phyloP scores from a whole-genome alignment of 2,888 invertebrate species.

The Anthophora plumipes region DNA sequence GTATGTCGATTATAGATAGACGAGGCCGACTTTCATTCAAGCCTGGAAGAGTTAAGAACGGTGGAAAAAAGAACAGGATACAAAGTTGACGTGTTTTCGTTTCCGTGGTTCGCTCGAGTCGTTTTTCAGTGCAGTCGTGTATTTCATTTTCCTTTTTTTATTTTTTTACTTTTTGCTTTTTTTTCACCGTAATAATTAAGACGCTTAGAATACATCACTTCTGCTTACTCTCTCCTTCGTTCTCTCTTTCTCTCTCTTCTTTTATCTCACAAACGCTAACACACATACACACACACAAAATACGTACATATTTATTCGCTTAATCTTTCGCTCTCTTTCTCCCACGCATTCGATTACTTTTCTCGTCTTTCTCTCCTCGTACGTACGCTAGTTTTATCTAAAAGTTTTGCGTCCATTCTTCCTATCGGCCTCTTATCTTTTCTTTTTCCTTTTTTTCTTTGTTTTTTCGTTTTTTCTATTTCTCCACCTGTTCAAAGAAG shows the following conservation, averaged over 20 bases:
- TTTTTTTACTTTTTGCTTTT: slow-evolving; percentile 19
- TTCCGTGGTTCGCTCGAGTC: slow-evolving; percentile 63
- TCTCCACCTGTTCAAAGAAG: slow-evolving; percentile 7
- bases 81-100: slow-evolving; percentile 21
- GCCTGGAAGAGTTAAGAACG: slow-evolving; percentile 36
- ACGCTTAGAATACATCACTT: slow-evolving; percentile 61
- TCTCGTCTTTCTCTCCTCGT: neutral
- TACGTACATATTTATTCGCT: neutral
- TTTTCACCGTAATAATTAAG: slow-evolving; percentile 63
- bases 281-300: no score
- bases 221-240: slow-evolving; percentile 20
- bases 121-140: slow-evolving; percentile 60
- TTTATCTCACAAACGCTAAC: neutral
- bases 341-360: slow-evolving; percentile 5
- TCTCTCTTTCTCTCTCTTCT: neutral
- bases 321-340: neutral
- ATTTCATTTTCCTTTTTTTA: slow-evolving; percentile 17
- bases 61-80: slow-evolving; percentile 21
- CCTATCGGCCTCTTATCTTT: neutral
- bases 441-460: neutral
- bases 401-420: slow-evolving; percentile 30
- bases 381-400: slow-evolving; percentile 49
- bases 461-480: neutral
- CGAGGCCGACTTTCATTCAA: neutral
- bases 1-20: neutral